Percentiles rank a stretch among this genome's conserved stretches.
Conservation (phyloP, 2,113 vertebrate genomes). For the Pedetes capensis region DNA sequence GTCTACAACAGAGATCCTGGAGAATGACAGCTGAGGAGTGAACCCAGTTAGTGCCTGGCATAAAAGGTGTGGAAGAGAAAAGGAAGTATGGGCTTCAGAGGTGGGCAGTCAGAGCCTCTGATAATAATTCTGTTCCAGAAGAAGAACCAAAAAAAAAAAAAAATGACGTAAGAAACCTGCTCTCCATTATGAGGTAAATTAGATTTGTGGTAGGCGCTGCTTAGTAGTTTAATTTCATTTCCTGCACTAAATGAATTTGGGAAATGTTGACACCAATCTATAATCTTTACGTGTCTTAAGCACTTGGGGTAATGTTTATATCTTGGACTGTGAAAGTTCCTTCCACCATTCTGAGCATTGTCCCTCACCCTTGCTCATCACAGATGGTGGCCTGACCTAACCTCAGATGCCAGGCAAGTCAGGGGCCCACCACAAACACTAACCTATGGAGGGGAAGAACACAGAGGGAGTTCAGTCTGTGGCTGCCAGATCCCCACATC, state of each 20-base stretch:
- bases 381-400: background rate
- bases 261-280: background rate
- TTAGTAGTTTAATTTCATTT: constrained; percentile 40
- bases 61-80: background rate
- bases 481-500: background rate
- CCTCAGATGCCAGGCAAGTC: background rate
- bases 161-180: background rate
- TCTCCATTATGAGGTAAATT: background rate
- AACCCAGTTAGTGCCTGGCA: background rate
- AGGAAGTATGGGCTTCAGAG: background rate
- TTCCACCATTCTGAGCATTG: background rate
- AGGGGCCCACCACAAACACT: rapidly evolving
- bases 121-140: background rate
- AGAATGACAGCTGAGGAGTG: background rate
- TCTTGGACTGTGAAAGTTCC: background rate
- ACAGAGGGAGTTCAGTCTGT: rapidly evolving
- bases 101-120: background rate
- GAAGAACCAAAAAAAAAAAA: background rate
- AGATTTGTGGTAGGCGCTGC: background rate
- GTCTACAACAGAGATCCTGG: background rate
- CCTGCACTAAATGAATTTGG: constrained; percentile 4
- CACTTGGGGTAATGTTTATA: background rate
- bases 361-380: background rate
- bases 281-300: background rate
- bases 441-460: background rate